Evolutionary conservation across 1,140 invertebrate species (phyloP).

Genomic region (Heliconius congener): DNA sequence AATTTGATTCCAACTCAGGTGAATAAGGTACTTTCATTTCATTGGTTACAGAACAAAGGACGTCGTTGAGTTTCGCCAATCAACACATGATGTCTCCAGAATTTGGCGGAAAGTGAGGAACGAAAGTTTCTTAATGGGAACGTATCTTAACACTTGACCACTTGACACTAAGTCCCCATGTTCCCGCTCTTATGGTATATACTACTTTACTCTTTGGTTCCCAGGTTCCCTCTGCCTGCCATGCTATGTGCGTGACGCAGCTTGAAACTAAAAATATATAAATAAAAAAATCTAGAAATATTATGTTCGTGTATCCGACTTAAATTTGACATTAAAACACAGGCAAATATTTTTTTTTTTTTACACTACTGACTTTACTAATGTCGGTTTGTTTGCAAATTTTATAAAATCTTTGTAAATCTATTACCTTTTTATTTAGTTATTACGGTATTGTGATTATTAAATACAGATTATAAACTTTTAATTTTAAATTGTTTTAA

Average conservation of each 20-base stretch:
- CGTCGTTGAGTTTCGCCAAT: too few species aligned
- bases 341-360: background rate
- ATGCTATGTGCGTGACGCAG: background rate
- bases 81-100: too few species aligned
- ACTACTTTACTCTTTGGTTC: too few species aligned
- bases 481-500: background rate
- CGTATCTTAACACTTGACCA: too few species aligned
- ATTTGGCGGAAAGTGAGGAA: too few species aligned
- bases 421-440: background rate
- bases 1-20: too few species aligned
- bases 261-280: background rate
- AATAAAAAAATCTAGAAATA: background rate
- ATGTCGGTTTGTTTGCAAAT: slow-evolving; percentile 12
- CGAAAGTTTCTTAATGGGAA: too few species aligned
- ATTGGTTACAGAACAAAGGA: too few species aligned
- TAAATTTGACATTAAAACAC: background rate
- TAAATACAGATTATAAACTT: background rate
- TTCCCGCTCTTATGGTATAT: too few species aligned
- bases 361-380: background rate
- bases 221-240: too few species aligned
- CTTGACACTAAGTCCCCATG: too few species aligned
- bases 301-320: slow-evolving; percentile 6
- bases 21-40: too few species aligned
- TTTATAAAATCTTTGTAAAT: slow-evolving; percentile 11
- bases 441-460: background rate